phyloP scores from a whole-genome alignment of 2,888 invertebrate species.

The Leptinotarsa haldemani region DNA sequence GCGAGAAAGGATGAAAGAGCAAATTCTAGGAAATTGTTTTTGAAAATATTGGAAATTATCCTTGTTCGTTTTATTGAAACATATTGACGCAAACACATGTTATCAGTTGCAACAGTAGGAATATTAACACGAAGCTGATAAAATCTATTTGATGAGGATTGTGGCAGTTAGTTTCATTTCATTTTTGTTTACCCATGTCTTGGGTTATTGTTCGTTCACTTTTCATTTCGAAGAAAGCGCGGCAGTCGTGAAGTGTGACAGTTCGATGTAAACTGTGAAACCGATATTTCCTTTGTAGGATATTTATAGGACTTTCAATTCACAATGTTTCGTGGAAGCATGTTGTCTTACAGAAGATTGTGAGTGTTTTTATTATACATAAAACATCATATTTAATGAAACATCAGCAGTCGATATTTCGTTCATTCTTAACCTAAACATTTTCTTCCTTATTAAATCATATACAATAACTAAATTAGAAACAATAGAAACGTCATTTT shows the following conservation, averaged over 20 bases:
- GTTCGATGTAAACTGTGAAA: background rate
- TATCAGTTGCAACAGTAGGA: slow-evolving; percentile 1
- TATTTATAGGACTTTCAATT: background rate
- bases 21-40: no score
- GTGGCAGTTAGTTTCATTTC: background rate
- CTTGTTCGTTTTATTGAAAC: background rate
- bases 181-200: background rate
- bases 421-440: no score
- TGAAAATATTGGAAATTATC: no score
- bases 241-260: background rate
- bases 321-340: background rate
- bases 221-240: no score
- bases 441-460: no score
- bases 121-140: background rate
- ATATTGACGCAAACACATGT: background rate
- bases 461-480: no score
- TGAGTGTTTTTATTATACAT: background rate
- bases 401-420: no score
- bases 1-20: no score
- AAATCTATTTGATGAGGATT: slow-evolving; percentile 8
- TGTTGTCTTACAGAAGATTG: background rate
- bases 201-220: background rate
- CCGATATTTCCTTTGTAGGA: background rate
- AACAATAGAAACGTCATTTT: no score
- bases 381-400: no score